phyloP scores from a whole-genome alignment of 64 coral and sea anemone genomes.

The Pachyseris speciosa region DNA sequence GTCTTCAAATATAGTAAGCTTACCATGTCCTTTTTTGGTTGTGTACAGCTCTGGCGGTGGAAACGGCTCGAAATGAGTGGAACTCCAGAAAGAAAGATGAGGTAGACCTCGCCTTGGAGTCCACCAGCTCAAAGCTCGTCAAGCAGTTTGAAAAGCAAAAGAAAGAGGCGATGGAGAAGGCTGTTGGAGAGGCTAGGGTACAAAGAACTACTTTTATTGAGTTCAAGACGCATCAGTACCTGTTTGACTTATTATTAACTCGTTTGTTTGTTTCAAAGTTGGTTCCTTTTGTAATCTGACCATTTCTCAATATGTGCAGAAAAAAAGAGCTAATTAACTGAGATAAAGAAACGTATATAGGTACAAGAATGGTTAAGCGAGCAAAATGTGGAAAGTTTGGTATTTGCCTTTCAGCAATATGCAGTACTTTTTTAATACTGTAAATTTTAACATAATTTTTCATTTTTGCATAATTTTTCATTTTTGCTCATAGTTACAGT shows the following conservation, averaged over 20 bases:
- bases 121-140: conserved; percentile 54
- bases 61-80: conserved; percentile 50
- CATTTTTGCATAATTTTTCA: neutral
- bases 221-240: neutral
- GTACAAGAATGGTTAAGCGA: too few relatives aligned
- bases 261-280: too few relatives aligned
- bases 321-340: too few relatives aligned
- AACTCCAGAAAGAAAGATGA: conserved; percentile 42
- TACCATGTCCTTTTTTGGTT: neutral
- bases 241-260: neutral
- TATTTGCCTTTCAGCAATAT: too few relatives aligned
- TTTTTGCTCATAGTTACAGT: conserved; percentile 24
- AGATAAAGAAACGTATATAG: too few relatives aligned
- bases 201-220: neutral
- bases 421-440: too few relatives aligned
- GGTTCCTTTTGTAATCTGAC: too few relatives aligned
- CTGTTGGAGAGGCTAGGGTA: conserved; percentile 70
- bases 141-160: conserved; percentile 72
- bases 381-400: too few relatives aligned
- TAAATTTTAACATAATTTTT: neutral
- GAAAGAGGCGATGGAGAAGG: conserved; percentile 68
- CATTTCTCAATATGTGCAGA: too few relatives aligned
- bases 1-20: neutral
- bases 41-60: conserved; percentile 60
- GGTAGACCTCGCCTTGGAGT: conserved; percentile 34